These are phyloP conservation scores for Dryocosmus kuriphilus DNA, from an alignment of 2,888 invertebrate species.

Conservation along the genomic window DNA sequence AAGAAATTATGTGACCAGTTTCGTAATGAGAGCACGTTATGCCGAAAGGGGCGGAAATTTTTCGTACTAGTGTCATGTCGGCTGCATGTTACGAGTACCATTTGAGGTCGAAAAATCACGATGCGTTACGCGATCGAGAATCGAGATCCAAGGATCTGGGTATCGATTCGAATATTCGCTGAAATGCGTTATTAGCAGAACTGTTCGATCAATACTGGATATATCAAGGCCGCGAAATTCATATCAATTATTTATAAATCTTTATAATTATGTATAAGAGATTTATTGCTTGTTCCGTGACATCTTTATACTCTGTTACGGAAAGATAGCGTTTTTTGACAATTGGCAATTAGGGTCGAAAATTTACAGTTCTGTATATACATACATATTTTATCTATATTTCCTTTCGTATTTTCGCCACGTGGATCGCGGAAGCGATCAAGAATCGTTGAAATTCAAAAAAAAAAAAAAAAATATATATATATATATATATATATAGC, in stretches of 20 bases:
- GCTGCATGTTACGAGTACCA: slow-evolving; percentile 5
- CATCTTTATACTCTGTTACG: too few species aligned
- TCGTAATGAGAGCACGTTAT: slow-evolving; percentile 31
- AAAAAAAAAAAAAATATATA: too few species aligned
- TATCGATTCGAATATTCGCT: slow-evolving; percentile 8
- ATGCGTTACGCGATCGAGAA: slow-evolving; percentile 33
- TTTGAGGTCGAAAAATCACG: slow-evolving; percentile 39
- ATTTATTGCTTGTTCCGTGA: too few species aligned
- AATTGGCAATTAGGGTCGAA: too few species aligned
- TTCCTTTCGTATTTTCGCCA: neutral
- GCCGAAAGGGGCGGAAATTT: slow-evolving; percentile 20
- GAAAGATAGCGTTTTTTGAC: too few species aligned
- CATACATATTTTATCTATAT: too few species aligned
- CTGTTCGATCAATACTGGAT: neutral
- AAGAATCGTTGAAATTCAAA: neutral
- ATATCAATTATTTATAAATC: neutral
- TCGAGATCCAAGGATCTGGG: slow-evolving; percentile 29
- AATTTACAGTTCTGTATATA: too few species aligned
- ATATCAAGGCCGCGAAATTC: slow-evolving; percentile 13
- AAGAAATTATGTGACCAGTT: slow-evolving; percentile 24
- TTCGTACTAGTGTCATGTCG: neutral
- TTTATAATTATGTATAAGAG: too few species aligned
- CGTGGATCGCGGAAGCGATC: slow-evolving; percentile 6
- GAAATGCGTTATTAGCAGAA: slow-evolving; percentile 10
- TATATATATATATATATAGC: too few species aligned